Evolutionary conservation across 2,888 invertebrate species (phyloP).

Genomic region (Nyleta sp.): DNA sequence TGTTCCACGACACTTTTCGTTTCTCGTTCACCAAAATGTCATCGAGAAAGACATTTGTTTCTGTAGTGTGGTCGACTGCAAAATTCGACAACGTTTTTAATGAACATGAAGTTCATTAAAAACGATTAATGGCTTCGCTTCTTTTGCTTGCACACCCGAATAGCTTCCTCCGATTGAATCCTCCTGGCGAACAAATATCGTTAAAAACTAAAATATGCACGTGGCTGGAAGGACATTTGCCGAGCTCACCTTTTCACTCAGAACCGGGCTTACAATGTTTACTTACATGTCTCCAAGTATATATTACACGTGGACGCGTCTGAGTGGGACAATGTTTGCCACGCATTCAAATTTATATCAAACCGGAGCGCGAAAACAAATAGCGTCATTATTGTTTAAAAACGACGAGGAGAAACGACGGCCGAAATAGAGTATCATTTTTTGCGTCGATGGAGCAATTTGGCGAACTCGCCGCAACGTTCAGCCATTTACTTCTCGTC

Average conservation of each 20-base stretch:
- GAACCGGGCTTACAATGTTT: conserved; percentile 76
- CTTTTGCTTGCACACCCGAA: neutral
- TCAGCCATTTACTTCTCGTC: conserved; percentile 57
- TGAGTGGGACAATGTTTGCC: conserved; percentile 74
- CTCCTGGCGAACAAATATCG: conserved; percentile 46
- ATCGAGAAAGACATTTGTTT: too few species aligned
- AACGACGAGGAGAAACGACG: neutral
- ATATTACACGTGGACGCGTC: conserved; percentile 72
- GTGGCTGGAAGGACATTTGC: conserved; percentile 70
- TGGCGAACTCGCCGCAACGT: conserved; percentile 44
- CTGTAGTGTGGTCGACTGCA: too few species aligned
- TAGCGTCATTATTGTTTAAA: conserved; percentile 18
- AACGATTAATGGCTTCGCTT: too few species aligned
- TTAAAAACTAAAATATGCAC: conserved; percentile 55
- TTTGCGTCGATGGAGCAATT: conserved; percentile 32
- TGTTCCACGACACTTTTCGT: too few species aligned
- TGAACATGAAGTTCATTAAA: too few species aligned
- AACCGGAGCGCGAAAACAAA: conserved; percentile 27
- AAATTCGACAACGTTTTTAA: too few species aligned
- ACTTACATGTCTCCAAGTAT: conserved; percentile 76
- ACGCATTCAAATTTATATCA: conserved; percentile 49
- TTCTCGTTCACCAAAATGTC: too few species aligned
- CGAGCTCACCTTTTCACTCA: conserved; percentile 76
- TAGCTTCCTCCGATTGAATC: too few species aligned
- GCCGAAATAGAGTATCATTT: conserved; percentile 18